Base-by-base conservation (phyloP, 2,113 vertebrate genomes). In the Chroicocephalus ridibundus region DNA sequence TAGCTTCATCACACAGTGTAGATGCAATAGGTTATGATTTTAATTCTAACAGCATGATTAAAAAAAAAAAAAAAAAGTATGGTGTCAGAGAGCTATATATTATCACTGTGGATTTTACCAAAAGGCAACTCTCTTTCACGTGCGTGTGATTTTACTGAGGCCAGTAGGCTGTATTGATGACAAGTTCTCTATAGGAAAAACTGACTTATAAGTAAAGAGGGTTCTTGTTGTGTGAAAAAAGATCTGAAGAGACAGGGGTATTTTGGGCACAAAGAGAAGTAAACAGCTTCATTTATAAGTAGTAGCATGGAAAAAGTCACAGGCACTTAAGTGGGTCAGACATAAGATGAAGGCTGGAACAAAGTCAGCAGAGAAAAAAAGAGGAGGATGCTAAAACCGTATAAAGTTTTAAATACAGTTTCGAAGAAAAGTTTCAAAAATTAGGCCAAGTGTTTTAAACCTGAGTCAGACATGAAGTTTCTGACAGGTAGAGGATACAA, bases 201-300 rank as follows among this genome's bases (percentile, higher is more conserved):
- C 55, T 87, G 40, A 91, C 72, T 94, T 96, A 11, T 1, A 74
- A 80, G 75, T 36, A 84, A 66, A 92, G 58, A 85, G 32, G 15
- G 49, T 34, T 87, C 86, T 89, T 72, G 88, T 65, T 77, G 70
- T 88, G 91, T 92, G 83, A 88, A 95, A 90, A 92, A 70, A 90
- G 72, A 93, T 88, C 78, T 96, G 86, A 95, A 93, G 61, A 86
- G 86, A 82, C 3, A 17, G 11, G 36, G n/a, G 58, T 93, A 94
- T 97, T 96, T 84, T 78, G 69, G 32, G 80, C 89, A 94, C 82
- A 91, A 92, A 96, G 86, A 9, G 8, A 93, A 94, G 81, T 54
- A 96, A 92, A 94, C 93, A 95, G 71, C 75, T 95, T 94, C 91
- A 95, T 40, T 88, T 91, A 46, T 76, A 95, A 87, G 76, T 34